Evolutionary conservation across 2,888 invertebrate genomes (phyloP).

Genomic region (Erynnis tages): DNA sequence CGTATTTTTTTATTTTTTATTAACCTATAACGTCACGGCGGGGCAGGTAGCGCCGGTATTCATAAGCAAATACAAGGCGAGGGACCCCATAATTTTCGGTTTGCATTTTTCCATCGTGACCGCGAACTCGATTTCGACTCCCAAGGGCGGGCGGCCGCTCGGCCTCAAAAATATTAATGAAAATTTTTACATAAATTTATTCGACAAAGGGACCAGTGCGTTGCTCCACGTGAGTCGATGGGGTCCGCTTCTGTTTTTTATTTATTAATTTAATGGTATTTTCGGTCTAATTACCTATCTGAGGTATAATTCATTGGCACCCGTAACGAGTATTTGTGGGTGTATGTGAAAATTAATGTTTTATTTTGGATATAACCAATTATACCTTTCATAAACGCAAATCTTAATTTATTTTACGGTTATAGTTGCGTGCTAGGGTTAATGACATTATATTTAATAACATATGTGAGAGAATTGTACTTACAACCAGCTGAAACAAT

Average conservation of each 20-base stretch:
- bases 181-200: constrained; percentile 82
- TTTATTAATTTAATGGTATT: constrained; percentile 82
- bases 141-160: constrained; percentile 77
- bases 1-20: constrained; percentile 58
- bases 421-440: no score
- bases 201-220: constrained; percentile 75
- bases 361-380: background rate
- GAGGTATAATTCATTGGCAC: constrained; percentile 78
- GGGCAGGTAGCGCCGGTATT: constrained; percentile 69
- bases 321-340: constrained; percentile 64
- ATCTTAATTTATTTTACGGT: no score
- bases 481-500: no score
- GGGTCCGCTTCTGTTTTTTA: constrained; percentile 76
- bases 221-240: constrained; percentile 57
- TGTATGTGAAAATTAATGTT: constrained; percentile 44
- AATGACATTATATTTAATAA: no score
- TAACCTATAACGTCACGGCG: constrained; percentile 58
- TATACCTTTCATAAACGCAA: background rate
- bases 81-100: constrained; percentile 80
- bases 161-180: constrained; percentile 82
- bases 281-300: constrained; percentile 80
- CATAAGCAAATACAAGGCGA: constrained; percentile 80
- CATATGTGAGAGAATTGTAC: no score
- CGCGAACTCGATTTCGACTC: constrained; percentile 79
- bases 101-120: constrained; percentile 81